Evolutionary conservation across 1,140 invertebrate species (phyloP), one percentile per base, ranked within the genome.

Genomic region (Kradibia gibbosae): DNA sequence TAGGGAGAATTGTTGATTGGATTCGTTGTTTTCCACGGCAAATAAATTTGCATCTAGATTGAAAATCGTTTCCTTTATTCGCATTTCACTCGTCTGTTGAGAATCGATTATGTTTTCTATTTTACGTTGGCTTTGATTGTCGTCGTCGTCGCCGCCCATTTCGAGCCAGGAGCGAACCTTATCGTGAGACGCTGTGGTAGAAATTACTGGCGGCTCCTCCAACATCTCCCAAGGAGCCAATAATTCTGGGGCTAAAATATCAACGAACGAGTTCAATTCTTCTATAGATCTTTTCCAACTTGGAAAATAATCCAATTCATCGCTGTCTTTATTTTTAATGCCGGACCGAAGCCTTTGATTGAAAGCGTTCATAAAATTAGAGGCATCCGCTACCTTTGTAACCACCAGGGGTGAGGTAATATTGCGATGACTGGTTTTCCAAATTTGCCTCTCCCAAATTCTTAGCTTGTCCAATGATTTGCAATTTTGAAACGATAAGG

Each of bases 101-200:
- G 82, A 72, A 70, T 85, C 76, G 42, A 85, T 57, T 28, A 82
- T 80, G 4, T 81, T 85, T 34, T 28, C 25, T n/a, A 75, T 70
- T 1, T 55, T 25, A 67, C 3, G 42, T 8, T 13, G 11, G 74
- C 74, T 60, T 75, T 53, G 36, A 79, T 73, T 22, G n/a, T n/a
- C n/a, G n/a, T n/a, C n/a, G n/a, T n/a, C n/a, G 53, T 76, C 82
- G 15, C 67, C 65, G 53, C 81, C 71, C 11, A 77, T 81, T 83
- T 83, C 86, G 10, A 91, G 73, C 91, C 91, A 91, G 65, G 83
- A 87, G 15, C 90, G 83, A 67, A 91, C 90, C 84, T 90, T 91
- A 28, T 90, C 83, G 85, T 87, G 85, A 28, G 88, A 85, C 48
- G 77, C 85, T 17, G 84, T 36, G 20, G 84, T 45, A 5, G 87